These are phyloP conservation scores for Apis dorsata DNA, from an alignment of 1,140 invertebrate genomes.

Conservation along the genomic window DNA sequence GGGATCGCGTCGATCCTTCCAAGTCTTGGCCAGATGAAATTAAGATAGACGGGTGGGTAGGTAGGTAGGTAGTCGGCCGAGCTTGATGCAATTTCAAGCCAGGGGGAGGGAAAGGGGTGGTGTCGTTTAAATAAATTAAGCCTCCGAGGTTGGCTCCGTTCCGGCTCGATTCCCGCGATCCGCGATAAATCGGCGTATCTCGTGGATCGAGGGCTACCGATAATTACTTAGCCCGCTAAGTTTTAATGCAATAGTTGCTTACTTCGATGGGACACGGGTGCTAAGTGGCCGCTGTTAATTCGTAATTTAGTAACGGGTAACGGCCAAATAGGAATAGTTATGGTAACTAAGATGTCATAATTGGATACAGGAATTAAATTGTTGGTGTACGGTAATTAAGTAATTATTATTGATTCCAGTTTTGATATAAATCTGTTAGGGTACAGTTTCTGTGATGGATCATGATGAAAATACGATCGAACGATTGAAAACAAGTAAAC, in stretches of 20 bases:
- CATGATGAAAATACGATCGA: too few species aligned
- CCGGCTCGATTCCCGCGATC: background rate
- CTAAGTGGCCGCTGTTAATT: conserved; percentile 12
- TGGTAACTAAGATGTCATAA: background rate
- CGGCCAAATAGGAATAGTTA: background rate
- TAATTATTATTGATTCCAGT: background rate
- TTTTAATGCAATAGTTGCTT: background rate
- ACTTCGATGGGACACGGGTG: background rate
- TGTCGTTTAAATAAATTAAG: conserved; percentile 3
- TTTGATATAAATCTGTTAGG: background rate
- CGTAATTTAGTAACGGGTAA: background rate
- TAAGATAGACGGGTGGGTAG: background rate
- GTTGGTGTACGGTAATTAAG: background rate
- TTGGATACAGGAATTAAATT: background rate
- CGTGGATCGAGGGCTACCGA: background rate
- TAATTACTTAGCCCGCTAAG: background rate
- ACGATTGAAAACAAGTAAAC: too few species aligned
- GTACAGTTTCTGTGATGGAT: too few species aligned
- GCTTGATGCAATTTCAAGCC: background rate
- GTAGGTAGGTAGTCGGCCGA: too few species aligned
- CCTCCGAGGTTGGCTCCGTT: background rate
- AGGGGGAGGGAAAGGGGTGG: background rate
- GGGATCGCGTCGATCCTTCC: conserved; percentile 27
- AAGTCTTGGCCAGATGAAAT: conserved; percentile 21
- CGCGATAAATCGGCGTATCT: background rate